Evolutionary conservation across 2,888 invertebrate species (phyloP).

Genomic region (Hypselothyrea guttata): DNA sequence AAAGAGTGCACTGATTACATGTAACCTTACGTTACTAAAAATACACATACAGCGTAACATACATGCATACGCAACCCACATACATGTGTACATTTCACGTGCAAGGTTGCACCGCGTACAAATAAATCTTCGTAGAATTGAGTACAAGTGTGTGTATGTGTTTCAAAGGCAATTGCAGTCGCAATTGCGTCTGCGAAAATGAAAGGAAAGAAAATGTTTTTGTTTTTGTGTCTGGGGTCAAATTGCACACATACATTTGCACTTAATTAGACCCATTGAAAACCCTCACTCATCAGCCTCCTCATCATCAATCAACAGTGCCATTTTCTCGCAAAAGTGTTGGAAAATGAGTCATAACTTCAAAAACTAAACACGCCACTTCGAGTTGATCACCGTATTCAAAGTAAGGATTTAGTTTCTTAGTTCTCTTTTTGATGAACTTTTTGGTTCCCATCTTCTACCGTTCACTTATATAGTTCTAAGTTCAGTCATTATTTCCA

Average conservation of each 20-base stretch:
- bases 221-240: constrained; percentile 2
- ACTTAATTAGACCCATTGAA: too few species aligned
- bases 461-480: too few species aligned
- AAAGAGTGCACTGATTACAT: too few species aligned
- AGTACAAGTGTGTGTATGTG: not conserved
- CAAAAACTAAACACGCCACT: constrained; percentile 1
- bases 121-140: not conserved
- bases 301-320: too few species aligned
- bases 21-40: too few species aligned
- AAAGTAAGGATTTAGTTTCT: too few species aligned
- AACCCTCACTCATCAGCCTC: too few species aligned
- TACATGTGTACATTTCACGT: constrained; percentile 1
- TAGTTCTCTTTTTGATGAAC: too few species aligned
- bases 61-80: not conserved
- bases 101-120: not conserved
- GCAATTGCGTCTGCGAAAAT: constrained; percentile 4
- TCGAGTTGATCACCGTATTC: too few species aligned
- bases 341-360: not conserved
- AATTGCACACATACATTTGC: constrained; percentile 4
- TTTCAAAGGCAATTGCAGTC: constrained; percentile 1
- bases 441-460: too few species aligned
- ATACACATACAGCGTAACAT: not conserved
- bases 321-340: too few species aligned
- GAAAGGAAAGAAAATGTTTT: constrained; percentile 1
- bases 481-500: too few species aligned